Base-by-base conservation (phyloP, 2,888 invertebrate species). In the Dioctria linearis region DNA sequence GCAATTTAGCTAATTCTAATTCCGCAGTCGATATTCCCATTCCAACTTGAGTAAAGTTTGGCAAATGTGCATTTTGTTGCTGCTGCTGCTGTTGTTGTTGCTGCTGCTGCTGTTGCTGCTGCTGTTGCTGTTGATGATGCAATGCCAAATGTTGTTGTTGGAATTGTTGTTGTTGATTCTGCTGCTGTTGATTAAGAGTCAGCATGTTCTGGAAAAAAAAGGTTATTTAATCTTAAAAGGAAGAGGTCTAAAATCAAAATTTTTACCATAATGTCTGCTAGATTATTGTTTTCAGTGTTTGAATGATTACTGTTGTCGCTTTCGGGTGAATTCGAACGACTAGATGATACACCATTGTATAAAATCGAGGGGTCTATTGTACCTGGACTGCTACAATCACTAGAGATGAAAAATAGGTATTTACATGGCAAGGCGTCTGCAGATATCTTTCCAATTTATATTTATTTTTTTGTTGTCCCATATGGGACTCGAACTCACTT, bases 241-340 rank as follows among this genome's bases (percentile, higher is more conserved):
- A 59, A 8, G 59, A 40, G 71, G n/a, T n/a, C n/a, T 40, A 59
- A 59, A 40, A 8, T 37, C 9, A n/a, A 43, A n/a, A 67, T 39
- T 11, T 84, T 85, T 83, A 88, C 88, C 85, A 88, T 88, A 85
- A 88, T 87, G 82, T 88, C 88, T 79, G 86, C 84, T 3, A 88
- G 82, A 83, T 85, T 87, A n/a, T 85, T 85, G 81, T 87, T 87
- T 49, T 83, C 83, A 5, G 83, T 84, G 81, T 87, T 85, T 39
- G 88, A 88, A 80, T 87, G 86, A 82, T 86, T 87, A 84, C 88
- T 88, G 75, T 88, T 87, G 82, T 88, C 87, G 82, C 88, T 88
- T 82, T 88, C 88, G 3, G 88, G 88, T 2, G 88, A 88, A 82
- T 87, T 88, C 3, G 88, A 88, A 49, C 88, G 88, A 57, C 88